phyloP scores from a whole-genome alignment of 2,888 invertebrate genomes.

The Lasius fuliginosus region DNA sequence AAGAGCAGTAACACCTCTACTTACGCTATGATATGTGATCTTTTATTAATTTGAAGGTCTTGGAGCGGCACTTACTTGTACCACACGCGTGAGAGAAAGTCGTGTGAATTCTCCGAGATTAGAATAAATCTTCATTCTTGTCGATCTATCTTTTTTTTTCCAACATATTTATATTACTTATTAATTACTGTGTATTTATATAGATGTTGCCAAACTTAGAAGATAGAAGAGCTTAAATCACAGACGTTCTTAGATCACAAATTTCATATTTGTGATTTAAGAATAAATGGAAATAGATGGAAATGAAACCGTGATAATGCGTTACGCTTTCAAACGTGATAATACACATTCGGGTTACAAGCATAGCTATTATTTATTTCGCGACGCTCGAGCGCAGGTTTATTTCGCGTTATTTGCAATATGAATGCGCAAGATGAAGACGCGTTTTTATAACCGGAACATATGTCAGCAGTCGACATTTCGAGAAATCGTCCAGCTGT shows the following conservation, averaged over 20 bases:
- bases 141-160: not conserved
- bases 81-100: constrained; percentile 4
- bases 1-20: constrained; percentile 1
- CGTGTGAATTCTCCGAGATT: not conserved
- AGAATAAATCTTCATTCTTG: not conserved
- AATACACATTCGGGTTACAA: constrained; percentile 24
- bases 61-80: not conserved
- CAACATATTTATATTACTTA: constrained; percentile 3
- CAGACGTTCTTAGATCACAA: constrained; percentile 16
- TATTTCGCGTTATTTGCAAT: constrained; percentile 4
- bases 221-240: not conserved
- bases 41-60: constrained; percentile 26
- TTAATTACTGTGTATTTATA: not conserved
- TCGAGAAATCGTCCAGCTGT: constrained; percentile 37
- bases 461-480: constrained; percentile 50
- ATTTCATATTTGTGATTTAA: not conserved
- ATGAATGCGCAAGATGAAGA: constrained; percentile 35
- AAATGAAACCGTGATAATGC: constrained; percentile 28
- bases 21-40: not conserved
- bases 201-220: not conserved
- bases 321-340: not conserved
- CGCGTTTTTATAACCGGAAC: constrained; percentile 38
- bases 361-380: constrained; percentile 12
- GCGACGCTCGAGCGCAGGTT: not conserved
- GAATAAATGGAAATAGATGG: not conserved